These are phyloP conservation scores for Lacanobia wlatinum DNA, from an alignment of 2,888 invertebrate genomes.

Conservation along the genomic window DNA sequence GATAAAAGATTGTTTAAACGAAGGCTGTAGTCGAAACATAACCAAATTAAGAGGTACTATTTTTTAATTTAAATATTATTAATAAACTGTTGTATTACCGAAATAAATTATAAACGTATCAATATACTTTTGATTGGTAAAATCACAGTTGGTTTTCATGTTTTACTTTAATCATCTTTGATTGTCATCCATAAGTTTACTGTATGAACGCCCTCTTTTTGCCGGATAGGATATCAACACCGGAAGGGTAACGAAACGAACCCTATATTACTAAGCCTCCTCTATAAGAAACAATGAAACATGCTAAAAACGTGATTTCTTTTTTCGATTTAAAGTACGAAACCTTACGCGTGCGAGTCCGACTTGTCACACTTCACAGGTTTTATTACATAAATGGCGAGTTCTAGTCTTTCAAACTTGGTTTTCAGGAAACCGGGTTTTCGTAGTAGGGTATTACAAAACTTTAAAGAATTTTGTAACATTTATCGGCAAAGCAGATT, in stretches of 20 bases:
- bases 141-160: not conserved
- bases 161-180: not conserved
- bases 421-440: not conserved
- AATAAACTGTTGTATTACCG: too few species aligned
- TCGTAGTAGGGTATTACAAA: conserved; percentile 20
- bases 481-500: conserved; percentile 72
- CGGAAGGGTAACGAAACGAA: too few species aligned
- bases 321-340: too few species aligned
- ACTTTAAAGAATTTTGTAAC: not conserved
- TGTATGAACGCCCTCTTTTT: too few species aligned
- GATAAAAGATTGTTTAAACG: not conserved
- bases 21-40: not conserved
- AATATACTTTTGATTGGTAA: not conserved
- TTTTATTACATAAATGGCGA: not conserved
- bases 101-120: not conserved
- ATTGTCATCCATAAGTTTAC: not conserved
- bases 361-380: too few species aligned
- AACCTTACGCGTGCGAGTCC: too few species aligned
- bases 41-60: not conserved
- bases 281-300: too few species aligned
- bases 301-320: too few species aligned
- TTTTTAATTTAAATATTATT: not conserved
- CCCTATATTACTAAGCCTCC: too few species aligned
- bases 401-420: not conserved
- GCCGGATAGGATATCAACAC: too few species aligned